These are phyloP conservation scores for Rhingia campestris DNA, from an alignment of 2,888 invertebrate species.

Conservation along the genomic window DNA sequence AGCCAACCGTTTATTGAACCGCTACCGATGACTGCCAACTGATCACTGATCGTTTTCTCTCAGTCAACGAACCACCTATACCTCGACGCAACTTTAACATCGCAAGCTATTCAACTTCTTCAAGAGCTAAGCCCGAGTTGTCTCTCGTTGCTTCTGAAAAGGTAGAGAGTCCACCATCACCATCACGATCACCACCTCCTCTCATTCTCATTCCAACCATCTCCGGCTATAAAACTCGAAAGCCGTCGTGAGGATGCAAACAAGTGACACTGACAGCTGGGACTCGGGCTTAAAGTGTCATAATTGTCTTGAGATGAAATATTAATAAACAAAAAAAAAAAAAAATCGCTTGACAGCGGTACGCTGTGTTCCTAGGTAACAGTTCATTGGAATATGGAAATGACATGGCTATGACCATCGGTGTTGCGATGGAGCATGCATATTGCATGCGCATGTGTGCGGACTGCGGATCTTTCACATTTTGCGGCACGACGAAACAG, in stretches of 20 bases:
- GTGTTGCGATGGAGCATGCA: not conserved
- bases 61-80: slow-evolving; percentile 57
- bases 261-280: slow-evolving; percentile 11
- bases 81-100: slow-evolving; percentile 3
- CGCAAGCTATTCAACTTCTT: slow-evolving; percentile 43
- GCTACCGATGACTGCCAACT: slow-evolving; percentile 72
- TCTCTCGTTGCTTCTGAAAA: slow-evolving; percentile 23
- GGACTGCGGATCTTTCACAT: slow-evolving; percentile 45
- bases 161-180: slow-evolving; percentile 34
- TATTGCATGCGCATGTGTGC: slow-evolving; percentile 2
- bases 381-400: slow-evolving; percentile 50
- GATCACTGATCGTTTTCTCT: slow-evolving; percentile 71
- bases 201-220: not conserved
- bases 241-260: slow-evolving; percentile 36
- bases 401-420: slow-evolving; percentile 20
- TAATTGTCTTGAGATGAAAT: slow-evolving; percentile 46
- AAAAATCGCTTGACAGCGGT: slow-evolving; percentile 37
- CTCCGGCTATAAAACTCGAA: slow-evolving; percentile 20
- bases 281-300: not conserved
- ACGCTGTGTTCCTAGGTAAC: slow-evolving; percentile 55
- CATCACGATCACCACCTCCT: not conserved
- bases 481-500: slow-evolving; percentile 30
- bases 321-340: slow-evolving; percentile 16
- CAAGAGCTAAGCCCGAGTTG: slow-evolving; percentile 28
- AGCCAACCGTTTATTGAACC: slow-evolving; percentile 59